phyloP scores from a whole-genome alignment of 35 echinoderm and acorn worm species.

The Apostichopus japonicus region DNA sequence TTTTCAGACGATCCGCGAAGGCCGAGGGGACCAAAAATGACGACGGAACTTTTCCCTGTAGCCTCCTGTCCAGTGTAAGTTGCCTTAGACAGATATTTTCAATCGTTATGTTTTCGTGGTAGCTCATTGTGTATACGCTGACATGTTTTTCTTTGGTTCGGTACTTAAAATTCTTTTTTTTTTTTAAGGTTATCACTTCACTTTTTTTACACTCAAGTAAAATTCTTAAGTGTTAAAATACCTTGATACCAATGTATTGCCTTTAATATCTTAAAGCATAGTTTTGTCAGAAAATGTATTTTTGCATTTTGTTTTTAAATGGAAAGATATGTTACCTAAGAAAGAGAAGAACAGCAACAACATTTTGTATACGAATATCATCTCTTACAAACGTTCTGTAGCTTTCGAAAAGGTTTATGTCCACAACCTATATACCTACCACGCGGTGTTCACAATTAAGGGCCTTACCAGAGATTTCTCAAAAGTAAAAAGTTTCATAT shows the following conservation, averaged over 20 bases:
- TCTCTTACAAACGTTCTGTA: no score
- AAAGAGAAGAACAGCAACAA: no score
- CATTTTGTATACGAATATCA: no score
- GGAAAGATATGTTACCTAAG: neutral
- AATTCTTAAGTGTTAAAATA: neutral
- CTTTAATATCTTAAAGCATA: neutral
- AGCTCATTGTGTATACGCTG: neutral
- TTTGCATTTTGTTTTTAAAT: neutral
- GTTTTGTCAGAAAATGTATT: neutral
- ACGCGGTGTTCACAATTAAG: neutral
- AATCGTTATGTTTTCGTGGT: neutral
- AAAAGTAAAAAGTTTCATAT: neutral
- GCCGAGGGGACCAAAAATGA: neutral
- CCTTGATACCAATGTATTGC: conserved; percentile 39
- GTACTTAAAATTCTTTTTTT: neutral
- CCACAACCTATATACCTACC: neutral
- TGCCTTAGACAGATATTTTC: conserved; percentile 52
- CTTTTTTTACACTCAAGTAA: neutral
- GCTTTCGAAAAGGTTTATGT: no score
- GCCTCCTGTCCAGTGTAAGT: conserved; percentile 29
- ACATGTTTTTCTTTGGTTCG: neutral
- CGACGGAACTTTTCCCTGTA: neutral
- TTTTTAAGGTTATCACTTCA: neutral
- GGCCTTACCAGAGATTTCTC: neutral
- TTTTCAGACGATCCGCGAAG: neutral